Evolutionary conservation across 1,140 invertebrate species (phyloP), one percentile per base, ranked within the genome.

Genomic region (Diorhabda sublineata): DNA sequence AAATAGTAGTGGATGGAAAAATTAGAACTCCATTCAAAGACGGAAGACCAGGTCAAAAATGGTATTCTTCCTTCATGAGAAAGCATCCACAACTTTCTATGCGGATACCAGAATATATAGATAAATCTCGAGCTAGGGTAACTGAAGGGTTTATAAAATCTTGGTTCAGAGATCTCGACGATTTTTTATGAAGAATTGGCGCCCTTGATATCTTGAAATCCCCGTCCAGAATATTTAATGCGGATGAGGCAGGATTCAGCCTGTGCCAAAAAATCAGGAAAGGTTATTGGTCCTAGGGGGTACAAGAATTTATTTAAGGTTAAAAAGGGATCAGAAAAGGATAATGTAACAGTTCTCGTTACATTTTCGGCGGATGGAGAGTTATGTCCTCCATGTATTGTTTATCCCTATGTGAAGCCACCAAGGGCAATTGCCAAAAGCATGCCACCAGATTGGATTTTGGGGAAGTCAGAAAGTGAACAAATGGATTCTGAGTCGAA

Each of bases 401-500:
- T 77, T 5, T 74, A 75, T 71, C 71, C 75, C 67, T 73, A 70
- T 59, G 8, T 74, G 8, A 26, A 72, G 42, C 67, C 69, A 56
- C 73, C 74, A 2, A 26, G 26, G 26, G 26, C 26, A 26, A 26
- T 26, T 26, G 26, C 26, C 0, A 2, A 26, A 26, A 64, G 63
- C 65, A 71, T 79, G 47, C 78, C 79, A 52, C 8, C 65, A 65
- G 63, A 71, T 41, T 82, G 80, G 78, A 62, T 56, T 11, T 9
- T 82, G 3, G 79, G 79, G 5, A 75, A 69, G 61, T 71, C 73
- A 11, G 76, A 81, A 26, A 75, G 45, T 6, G 47, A 56, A 80
- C 59, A 67, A 73, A 42, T 81, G 76, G 75, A 45, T 81, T 3
- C 42, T 58, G 5, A 47, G 74, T 68, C 66, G 81, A 45, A 71